These are phyloP conservation scores for Drosophila repletoides DNA, from an alignment of 1,140 invertebrate genomes.

Conservation along the genomic window DNA sequence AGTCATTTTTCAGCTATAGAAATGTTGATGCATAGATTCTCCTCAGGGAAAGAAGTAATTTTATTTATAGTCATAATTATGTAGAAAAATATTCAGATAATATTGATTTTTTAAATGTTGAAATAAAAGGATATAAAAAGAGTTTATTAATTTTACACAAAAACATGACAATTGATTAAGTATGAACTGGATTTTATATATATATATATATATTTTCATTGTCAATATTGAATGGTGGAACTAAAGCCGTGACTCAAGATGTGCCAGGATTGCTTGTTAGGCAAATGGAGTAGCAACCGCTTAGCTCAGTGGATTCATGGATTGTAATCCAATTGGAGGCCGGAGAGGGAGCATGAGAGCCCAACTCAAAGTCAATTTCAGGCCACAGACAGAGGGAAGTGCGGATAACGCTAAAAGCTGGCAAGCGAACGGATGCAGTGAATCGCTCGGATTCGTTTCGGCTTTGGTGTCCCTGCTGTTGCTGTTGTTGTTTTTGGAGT, in stretches of 20 bases:
- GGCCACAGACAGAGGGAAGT: neutral
- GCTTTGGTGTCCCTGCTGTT: neutral
- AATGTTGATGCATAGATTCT: no score
- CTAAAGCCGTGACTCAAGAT: neutral
- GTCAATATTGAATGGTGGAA: slow-evolving; percentile 5
- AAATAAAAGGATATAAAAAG: no score
- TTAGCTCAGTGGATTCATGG: neutral
- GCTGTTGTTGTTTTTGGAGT: neutral
- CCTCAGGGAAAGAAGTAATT: no score
- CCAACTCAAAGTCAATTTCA: slow-evolving; percentile 20
- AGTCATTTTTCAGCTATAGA: no score
- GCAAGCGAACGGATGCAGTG: slow-evolving; percentile 6
- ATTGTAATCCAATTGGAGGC: slow-evolving; percentile 40
- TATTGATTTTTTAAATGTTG: no score
- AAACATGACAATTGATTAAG: no score
- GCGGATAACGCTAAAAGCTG: neutral
- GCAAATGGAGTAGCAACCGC: slow-evolving; percentile 22
- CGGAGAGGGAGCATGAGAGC: slow-evolving; percentile 8
- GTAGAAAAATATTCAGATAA: no score
- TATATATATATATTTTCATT: no score
- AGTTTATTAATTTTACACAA: no score
- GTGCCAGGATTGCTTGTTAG: slow-evolving; percentile 12
- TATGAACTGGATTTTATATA: no score
- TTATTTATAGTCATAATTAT: no score
- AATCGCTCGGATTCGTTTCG: slow-evolving; percentile 3